Base-by-base conservation (phyloP, 92 coral and sea anemone genomes). In the Porites lobata region DNA sequence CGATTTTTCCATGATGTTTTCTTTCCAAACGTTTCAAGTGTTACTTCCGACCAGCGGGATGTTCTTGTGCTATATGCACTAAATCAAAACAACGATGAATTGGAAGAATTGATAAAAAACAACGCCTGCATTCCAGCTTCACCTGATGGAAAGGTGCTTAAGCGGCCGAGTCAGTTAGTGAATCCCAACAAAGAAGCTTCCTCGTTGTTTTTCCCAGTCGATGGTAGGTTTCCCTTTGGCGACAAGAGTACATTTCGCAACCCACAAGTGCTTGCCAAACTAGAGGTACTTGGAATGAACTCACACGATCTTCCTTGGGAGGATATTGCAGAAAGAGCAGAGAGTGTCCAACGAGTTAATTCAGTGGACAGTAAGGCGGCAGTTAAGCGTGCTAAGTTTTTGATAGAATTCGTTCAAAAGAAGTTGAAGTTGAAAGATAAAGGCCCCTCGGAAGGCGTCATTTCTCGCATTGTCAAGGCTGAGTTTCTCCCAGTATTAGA, bases 141-240 rank as follows among this genome's bases (percentile, higher is more conserved):
- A n/a, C 92, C 96, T 7, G 29, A 76, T 21, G 98, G 96, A 20
- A 54, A 80, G 10, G 22, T 47, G 2, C 91, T 95, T 2, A 90
- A 85, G 66, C 56, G 73, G 9, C 98, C 96, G 26, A 18, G 70
- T 17, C 92, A 91, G 5, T 88, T 95, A 1, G 74, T 95, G 54
- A 64, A 89, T 61, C 96, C 98, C 1, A 32, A 54, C 19, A 90
- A 83, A 47, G 85, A 84, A 61, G 90, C 92, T 1, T 86, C 88
- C 17, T 58, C 54, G 10, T 84, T 95, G 76, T 95, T 75, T 65
- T 70, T 52, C 11, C 84, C 91, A 38, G 91, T 77, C 18, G 98
- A 95, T 86, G 87, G 84, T 22, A 76, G 91, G 68, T 95, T 95
- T 85, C 95, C 98, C 17, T 52, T 6, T 72, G 95, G 94, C 12